Base-by-base conservation (phyloP, 2,888 invertebrate genomes). In the Amblyjoppa proteus region DNA sequence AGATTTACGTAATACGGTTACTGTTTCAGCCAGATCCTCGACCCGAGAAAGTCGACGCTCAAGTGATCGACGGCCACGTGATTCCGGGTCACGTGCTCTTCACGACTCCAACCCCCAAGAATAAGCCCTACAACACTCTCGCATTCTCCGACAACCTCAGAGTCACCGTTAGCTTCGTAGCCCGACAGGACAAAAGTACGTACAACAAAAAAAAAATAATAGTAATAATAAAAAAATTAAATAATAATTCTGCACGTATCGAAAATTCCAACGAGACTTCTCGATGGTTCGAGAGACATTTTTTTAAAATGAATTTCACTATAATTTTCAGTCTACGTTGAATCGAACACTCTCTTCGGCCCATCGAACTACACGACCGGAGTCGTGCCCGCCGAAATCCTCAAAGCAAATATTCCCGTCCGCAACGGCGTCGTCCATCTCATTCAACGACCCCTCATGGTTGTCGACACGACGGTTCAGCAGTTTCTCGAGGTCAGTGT, bases 341-440 rank as follows among this genome's bases (percentile, higher is more conserved):
- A 97, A 93, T 98, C 98, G 31, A 97, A 98, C 93, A 98, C 98
- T 1, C 95, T 97, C 58, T 95, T 97, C 61, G 97, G 97, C 3
- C 97, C 98, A 91, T 95, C 96, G 2, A 96, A 96, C 89, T 98
- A 98, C 93, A 96, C 96, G 16, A 96, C 96, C 76, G 98, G 98
- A 11, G 97, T 97, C 3, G 98, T 98, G 0, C 94, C 98, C 87
- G 97, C 98, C 0, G 97, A 98, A 94, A 97, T 99, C 86, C 97
- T 98, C 9, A 96, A 97, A 92, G 97, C 97, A 49, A 98, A 99
- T 94, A 98, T 99, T 88, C 98, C 98, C 0, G 98, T 98, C 41
- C 96, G 96, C 92, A 99, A 98, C 91, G 98, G 99, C 49, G 98
- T 99, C 0, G 97, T 99, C 4, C 99, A 99, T 94, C 96, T 99